Conservation (phyloP, 2,797 vertebrate genomes). For the Micropoecilia bifurca region DNA sequence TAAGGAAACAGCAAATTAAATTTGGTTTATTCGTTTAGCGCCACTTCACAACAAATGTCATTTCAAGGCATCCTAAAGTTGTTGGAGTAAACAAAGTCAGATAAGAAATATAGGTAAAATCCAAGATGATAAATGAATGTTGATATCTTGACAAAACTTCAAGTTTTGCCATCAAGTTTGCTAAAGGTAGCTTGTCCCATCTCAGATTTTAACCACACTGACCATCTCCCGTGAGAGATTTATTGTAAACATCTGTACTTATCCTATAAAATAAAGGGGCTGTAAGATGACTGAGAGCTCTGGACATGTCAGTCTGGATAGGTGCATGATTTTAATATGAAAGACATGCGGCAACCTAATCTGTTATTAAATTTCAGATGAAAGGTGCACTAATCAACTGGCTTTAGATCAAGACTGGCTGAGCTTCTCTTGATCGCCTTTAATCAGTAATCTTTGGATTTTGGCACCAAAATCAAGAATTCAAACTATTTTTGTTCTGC, state of each 20-base stretch:
- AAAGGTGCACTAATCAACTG: background rate
- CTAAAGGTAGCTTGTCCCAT: background rate
- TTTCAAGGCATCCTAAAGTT: background rate
- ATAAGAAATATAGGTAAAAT: background rate
- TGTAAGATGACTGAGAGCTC: background rate
- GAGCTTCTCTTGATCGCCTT: background rate
- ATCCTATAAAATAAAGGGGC: background rate
- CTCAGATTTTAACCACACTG: background rate
- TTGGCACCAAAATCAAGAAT: background rate
- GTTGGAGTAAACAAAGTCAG: background rate
- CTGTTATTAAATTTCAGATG: background rate
- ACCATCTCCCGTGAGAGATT: background rate
- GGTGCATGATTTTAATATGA: background rate
- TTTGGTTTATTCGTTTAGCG: background rate
- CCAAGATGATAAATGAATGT: background rate
- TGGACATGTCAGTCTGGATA: background rate
- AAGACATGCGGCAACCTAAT: background rate
- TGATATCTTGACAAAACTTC: background rate
- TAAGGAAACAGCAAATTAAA: background rate
- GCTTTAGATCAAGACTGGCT: background rate
- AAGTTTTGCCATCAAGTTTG: too few species aligned
- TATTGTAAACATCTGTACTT: background rate
- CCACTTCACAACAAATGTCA: background rate
- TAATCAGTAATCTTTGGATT: background rate
- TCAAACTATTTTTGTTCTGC: background rate